Percentiles rank a stretch among this genome's conserved stretches.
Conservation (phyloP, 2,797 vertebrate genomes). For the Acanthis flammea region DNA sequence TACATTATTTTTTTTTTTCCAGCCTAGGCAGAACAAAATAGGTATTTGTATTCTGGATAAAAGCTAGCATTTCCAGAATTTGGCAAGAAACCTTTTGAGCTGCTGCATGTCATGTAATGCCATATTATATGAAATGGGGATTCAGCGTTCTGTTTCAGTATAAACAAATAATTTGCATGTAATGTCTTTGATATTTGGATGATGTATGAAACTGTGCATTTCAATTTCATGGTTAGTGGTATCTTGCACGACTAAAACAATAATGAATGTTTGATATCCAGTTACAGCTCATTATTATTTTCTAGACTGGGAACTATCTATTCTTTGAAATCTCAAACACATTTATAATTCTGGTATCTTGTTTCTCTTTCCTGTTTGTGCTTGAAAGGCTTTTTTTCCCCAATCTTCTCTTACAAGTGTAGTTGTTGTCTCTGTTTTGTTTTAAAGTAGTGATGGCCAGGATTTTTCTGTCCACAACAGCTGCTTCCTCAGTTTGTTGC, state of each 20-base stretch:
- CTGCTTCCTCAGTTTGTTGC: not conserved
- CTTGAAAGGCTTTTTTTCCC: not conserved
- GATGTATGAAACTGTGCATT: not conserved
- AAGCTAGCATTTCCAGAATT: not conserved
- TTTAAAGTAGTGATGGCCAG: not conserved
- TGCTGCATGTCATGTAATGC: not conserved
- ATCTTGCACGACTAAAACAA: not conserved
- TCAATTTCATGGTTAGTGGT: not conserved
- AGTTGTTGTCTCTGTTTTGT: not conserved
- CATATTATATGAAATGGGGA: not conserved
- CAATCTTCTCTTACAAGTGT: not conserved
- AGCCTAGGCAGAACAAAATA: not conserved
- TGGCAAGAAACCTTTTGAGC: not conserved
- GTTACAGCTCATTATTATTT: not conserved
- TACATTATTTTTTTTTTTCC: not conserved
- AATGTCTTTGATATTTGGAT: not conserved
- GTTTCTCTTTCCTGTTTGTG: not conserved
- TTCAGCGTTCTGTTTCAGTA: not conserved
- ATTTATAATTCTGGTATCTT: not conserved
- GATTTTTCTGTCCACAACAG: not conserved
- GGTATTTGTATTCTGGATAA: not conserved
- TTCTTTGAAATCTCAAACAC: not conserved
- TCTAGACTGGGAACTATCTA: not conserved
- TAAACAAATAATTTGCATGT: not conserved
- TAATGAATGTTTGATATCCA: not conserved